Base-by-base conservation (phyloP, 2,888 invertebrate species). In the Andrena hattorfiana region DNA sequence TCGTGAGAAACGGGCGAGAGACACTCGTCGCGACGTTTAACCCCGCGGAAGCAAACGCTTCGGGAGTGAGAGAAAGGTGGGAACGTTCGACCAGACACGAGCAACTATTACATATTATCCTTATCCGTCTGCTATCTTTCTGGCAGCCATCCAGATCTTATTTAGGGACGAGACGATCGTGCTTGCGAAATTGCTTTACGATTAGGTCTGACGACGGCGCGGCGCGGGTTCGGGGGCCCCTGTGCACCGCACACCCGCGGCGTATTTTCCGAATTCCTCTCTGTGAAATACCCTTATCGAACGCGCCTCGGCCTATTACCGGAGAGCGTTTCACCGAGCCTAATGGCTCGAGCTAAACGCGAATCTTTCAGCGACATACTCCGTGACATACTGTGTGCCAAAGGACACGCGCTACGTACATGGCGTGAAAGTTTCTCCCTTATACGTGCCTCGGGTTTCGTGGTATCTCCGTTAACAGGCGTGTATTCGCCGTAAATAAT, bases 341-440 rank as follows among this genome's bases (percentile, higher is more conserved):
- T 64, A 71, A 83, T 70, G 71, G 64, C 20, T 75, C 49, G 42
- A 32, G 66, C 77, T 80, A 80, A 85, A 77, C 67, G 68, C 77
- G 68, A 81, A 79, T 84, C 86, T 64, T 69, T 62, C 69, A 30
- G 54, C 78, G 30, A 49, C 67, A 16, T 30, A 51, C 42, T 30
- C 54, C 71, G 74, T 72, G 76, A 85, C 83, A 81, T 64, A 64
- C 56, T 76, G 59, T 76, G 59, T 42, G 72, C 68, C 66, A 71
- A 81, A 83, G 77, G 80, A 84, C 87, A 71, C 23, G 35, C 13
- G 49, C 70, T 86, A 88, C 88, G 66, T 85, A 93, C 89, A 92
- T 91, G 92, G 92, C 89, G 92, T 91, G 92, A 92, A 92, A 93
- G 92, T 92, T 89, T 90, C 87, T 91, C 85, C 87, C 86, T 83